phyloP scores from a whole-genome alignment of 2,113 vertebrate species.

The Mastomys natalensis region DNA sequence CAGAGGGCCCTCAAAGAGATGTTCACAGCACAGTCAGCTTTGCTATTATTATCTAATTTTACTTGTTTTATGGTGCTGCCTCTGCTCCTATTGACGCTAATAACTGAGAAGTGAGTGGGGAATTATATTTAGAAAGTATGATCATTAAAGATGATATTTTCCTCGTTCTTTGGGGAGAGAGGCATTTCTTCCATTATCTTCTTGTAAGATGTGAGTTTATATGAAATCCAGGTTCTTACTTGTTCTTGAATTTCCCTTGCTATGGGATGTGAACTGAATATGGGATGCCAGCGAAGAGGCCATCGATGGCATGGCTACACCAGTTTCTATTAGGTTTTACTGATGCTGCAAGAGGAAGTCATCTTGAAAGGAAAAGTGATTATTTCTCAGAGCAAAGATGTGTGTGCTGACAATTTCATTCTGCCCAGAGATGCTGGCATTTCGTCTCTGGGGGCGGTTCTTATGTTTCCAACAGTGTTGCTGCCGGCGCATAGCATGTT shows the following conservation, averaged over 20 bases:
- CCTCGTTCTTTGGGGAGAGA: neutral
- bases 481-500: constrained; percentile 45
- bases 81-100: constrained; percentile 3
- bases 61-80: neutral
- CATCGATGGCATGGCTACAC: neutral
- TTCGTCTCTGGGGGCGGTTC: constrained; percentile 75
- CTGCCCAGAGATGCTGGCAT: constrained; percentile 69
- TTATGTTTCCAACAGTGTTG: constrained; percentile 74
- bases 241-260: neutral
- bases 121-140: constrained; percentile 48
- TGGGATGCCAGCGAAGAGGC: neutral
- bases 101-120: constrained; percentile 38
- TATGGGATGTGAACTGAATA: neutral
- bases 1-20: neutral
- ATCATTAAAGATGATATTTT: constrained; percentile 39
- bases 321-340: neutral
- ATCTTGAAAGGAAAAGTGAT: constrained; percentile 51
- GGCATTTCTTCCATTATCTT: neutral
- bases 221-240: neutral
- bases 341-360: neutral
- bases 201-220: neutral
- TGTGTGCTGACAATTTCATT: constrained; percentile 74
- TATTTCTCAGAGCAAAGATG: constrained; percentile 69
- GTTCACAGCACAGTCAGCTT: neutral
- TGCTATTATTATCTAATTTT: neutral